These are phyloP conservation scores for Paraescarpia echinospica DNA, from an alignment of 1,140 invertebrate genomes.

Conservation along the genomic window DNA sequence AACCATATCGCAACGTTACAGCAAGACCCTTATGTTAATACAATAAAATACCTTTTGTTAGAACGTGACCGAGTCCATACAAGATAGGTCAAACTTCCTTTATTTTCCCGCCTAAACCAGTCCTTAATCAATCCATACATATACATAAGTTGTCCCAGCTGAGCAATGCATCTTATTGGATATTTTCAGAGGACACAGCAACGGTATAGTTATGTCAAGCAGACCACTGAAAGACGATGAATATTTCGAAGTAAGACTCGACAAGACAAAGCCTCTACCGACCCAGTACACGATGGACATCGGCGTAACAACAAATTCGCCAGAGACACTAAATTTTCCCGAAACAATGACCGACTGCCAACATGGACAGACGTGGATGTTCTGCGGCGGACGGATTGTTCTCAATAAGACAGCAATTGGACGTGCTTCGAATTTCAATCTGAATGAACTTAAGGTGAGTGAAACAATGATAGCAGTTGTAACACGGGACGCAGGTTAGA, in stretches of 20 bases:
- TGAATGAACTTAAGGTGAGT: background rate
- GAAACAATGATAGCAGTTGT: too few relatives aligned
- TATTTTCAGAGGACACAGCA: slow-evolving; percentile 63
- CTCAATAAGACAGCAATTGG: background rate
- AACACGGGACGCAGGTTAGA: too few relatives aligned
- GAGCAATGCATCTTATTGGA: background rate
- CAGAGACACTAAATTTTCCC: background rate
- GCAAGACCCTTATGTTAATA: too few relatives aligned
- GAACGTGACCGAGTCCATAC: too few relatives aligned
- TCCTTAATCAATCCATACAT: too few relatives aligned
- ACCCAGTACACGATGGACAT: background rate
- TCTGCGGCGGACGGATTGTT: background rate
- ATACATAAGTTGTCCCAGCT: background rate
- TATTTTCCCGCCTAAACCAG: too few relatives aligned
- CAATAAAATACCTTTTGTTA: too few relatives aligned
- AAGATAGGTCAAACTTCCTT: too few relatives aligned
- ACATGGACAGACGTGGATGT: background rate
- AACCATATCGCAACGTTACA: too few relatives aligned
- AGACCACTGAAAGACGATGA: slow-evolving; percentile 85
- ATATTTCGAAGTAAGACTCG: slow-evolving; percentile 88
- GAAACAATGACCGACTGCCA: slow-evolving; percentile 3
- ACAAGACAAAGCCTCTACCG: slow-evolving; percentile 66
- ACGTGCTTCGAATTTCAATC: background rate
- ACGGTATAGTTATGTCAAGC: slow-evolving; percentile 89
- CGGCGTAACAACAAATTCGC: background rate